Percentiles rank a stretch among this genome's conserved stretches.
phyloP scores from a whole-genome alignment of 37 sponge, comb jelly and placozoan species.

The Ephydatia muelleri region DNA sequence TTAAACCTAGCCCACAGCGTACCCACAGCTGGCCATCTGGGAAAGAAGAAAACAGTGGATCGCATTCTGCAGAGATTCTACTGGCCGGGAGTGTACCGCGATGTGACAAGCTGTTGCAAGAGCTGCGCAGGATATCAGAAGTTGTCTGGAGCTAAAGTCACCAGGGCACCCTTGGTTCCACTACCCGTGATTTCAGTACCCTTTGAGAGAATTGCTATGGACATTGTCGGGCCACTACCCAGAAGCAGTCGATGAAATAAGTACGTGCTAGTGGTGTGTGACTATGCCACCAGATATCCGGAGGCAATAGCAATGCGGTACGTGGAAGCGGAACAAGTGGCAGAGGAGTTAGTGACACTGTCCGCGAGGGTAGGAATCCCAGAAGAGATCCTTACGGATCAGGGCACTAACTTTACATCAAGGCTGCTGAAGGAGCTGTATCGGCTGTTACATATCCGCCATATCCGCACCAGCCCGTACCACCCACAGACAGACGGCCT shows the following conservation, averaged over 20 bases:
- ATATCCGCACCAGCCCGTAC: slow-evolving; percentile 22
- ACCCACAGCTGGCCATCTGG: slow-evolving; percentile 56
- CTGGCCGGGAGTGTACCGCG: slow-evolving; percentile 48
- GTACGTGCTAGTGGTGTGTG: background rate
- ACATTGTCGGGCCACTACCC: background rate
- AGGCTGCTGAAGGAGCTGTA: slow-evolving; percentile 8
- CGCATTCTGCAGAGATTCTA: slow-evolving; percentile 37
- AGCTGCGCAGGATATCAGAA: slow-evolving; percentile 37
- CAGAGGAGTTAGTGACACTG: slow-evolving; percentile 18
- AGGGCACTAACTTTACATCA: slow-evolving; percentile 35
- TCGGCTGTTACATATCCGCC: slow-evolving; percentile 11
- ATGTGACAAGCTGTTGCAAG: slow-evolving; percentile 36
- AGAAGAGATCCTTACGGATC: slow-evolving; percentile 26
- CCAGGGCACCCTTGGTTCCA: slow-evolving; percentile 24
- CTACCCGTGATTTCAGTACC: slow-evolving; percentile 2
- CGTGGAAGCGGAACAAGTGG: slow-evolving; percentile 20
- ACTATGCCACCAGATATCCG: slow-evolving; percentile 9
- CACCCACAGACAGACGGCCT: slow-evolving; percentile 48
- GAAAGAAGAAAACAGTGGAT: slow-evolving; percentile 37
- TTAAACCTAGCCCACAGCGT: background rate
- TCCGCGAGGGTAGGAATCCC: slow-evolving; percentile 27
- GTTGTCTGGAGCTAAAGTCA: background rate
- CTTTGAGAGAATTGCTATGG: background rate
- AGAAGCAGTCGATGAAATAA: background rate
- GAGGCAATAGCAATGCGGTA: slow-evolving; percentile 13